A percentile compares a stretch with the other conserved stretches of the same genome.
Evolutionary conservation across 2,888 invertebrate genomes (phyloP).

Genomic region (Tachina grossa): DNA sequence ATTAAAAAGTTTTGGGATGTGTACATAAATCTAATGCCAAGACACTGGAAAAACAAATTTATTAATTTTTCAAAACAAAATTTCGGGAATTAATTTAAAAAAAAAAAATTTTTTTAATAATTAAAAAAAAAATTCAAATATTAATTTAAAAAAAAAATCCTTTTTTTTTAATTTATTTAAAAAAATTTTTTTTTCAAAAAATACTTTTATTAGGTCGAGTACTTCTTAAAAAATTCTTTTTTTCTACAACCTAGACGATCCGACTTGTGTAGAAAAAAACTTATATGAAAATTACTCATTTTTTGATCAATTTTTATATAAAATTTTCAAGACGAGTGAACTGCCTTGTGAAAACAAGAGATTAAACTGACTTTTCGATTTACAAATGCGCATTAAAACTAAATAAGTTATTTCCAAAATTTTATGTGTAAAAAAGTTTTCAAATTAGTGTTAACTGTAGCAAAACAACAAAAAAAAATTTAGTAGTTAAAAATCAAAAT

Average conservation of each 20-base stretch:
- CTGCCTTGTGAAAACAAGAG: background rate
- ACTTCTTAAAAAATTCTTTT: no score
- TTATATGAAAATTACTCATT: no score
- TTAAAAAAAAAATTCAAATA: background rate
- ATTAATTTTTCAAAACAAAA: background rate
- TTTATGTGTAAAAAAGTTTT: background rate
- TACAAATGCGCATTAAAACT: background rate
- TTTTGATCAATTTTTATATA: background rate
- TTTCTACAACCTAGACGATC: no score
- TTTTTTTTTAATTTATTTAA: background rate
- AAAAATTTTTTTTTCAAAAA: no score
- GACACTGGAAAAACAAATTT: background rate
- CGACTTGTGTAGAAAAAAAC: no score
- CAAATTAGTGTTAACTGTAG: conserved; percentile 14
- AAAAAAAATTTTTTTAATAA: background rate
- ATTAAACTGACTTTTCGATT: background rate
- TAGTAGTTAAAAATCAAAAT: background rate
- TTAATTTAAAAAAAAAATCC: no score
- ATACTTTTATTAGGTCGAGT: no score
- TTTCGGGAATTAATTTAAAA: background rate
- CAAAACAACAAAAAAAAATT: background rate
- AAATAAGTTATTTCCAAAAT: background rate
- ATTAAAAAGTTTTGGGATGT: no score
- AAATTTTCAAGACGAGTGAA: background rate
- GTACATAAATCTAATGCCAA: no score